Percentiles rank a stretch among this genome's conserved stretches.
phyloP scores from a whole-genome alignment of 2,888 invertebrate species.

The Beris chalybata region DNA sequence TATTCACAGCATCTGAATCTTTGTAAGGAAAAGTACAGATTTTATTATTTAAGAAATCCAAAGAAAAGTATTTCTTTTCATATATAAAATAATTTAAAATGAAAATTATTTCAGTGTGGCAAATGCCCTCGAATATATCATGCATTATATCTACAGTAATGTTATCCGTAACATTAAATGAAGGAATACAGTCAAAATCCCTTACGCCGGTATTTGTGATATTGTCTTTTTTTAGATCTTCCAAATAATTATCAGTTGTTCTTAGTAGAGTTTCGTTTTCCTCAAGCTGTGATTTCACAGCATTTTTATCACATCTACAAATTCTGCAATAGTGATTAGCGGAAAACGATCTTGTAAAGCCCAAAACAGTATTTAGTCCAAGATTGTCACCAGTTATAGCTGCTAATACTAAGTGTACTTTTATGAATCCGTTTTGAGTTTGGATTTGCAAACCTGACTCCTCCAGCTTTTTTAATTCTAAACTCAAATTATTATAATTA shows the following conservation, averaged over 20 bases:
- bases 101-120: conserved; percentile 33
- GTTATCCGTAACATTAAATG: conserved; percentile 24
- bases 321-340: conserved; percentile 24
- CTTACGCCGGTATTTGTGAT: conserved; percentile 19
- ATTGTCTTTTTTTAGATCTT: conserved; percentile 12
- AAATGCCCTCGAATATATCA: conserved; percentile 38
- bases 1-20: too few relatives aligned
- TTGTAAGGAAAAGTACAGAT: too few relatives aligned
- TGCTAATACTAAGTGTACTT: conserved; percentile 15
- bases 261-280: conserved; percentile 15
- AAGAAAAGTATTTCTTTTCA: too few relatives aligned
- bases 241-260: conserved; percentile 12
- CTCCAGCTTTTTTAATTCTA: conserved; percentile 26
- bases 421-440: background rate
- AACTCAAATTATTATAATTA: conserved; percentile 16
- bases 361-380: conserved; percentile 11
- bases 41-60: too few relatives aligned
- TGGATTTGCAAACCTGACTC: conserved; percentile 25
- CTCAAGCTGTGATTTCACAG: background rate
- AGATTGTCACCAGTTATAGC: conserved; percentile 26
- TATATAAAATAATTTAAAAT: too few relatives aligned
- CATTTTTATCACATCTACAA: conserved; percentile 15
- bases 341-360: conserved; percentile 14
- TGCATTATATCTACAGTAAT: conserved; percentile 38
- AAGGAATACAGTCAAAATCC: conserved; percentile 44